Base-by-base conservation (phyloP, 2,888 invertebrate species). In the Andricus quercusramuli region DNA sequence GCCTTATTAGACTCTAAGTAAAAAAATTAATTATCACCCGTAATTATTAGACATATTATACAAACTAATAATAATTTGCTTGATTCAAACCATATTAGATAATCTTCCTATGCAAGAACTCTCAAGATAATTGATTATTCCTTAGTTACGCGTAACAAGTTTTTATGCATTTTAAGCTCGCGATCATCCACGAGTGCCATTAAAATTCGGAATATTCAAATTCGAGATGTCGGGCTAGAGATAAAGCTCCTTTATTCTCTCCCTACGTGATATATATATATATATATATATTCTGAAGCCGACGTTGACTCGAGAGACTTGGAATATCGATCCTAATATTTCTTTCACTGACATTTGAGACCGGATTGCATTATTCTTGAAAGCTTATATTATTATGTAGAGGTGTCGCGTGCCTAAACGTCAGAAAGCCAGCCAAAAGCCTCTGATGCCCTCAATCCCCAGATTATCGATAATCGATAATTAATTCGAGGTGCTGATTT, bases 401-500 rank as follows among this genome's bases (percentile, higher is more conserved):
- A 67, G 11, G 17, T 56, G 56, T 74, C 74, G 29, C 5, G 29
- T 51, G 20, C n/a, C 32, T 32, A 32, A 56, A 56, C 32, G 32
- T 51, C 17, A 70, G 13, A 74, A 51, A 29, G 11, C 11, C 25
- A 15, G 22, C 13, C 56, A 59, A 15, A 62, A 56, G n/a, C 25
- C 15, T 29, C 29, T 9, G 70, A 47, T 70, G 32, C 5, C 56
- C 32, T 74, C 51, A 20, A 74, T 74, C 29, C 13, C 32, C 9
- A 32, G 29, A 32, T 74, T 51, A 74, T 74, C 70, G 70, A 47
- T 70, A 51, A 70, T 70, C 70, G 70, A 70, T 70, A 70, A 70
- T 70, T 70, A 70, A 51, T 70, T 51, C 47, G 20, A 47, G 68
- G 51, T 70, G 70, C 51, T 51, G 51, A 70, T 51, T 47, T 70